A percentile compares a stretch with the other conserved stretches of the same genome.
phyloP scores from a whole-genome alignment of 2,113 vertebrate genomes.

The Megaceryle maxima region DNA sequence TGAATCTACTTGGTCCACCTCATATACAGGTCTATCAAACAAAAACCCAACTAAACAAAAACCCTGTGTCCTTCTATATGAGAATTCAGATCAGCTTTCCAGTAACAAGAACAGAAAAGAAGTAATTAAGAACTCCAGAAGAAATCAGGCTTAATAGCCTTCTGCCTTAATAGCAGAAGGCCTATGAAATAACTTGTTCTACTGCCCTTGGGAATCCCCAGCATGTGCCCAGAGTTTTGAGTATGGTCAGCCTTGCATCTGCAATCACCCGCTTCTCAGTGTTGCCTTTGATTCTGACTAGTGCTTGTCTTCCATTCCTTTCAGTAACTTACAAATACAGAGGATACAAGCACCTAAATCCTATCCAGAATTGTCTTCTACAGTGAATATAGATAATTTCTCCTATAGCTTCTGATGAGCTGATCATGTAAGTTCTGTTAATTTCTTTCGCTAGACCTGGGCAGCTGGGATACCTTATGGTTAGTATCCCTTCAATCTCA shows the following conservation, averaged over 20 bases:
- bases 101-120: neutral
- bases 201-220: neutral
- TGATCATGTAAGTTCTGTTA: neutral
- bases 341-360: neutral
- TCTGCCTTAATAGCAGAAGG: neutral
- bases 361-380: neutral
- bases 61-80: accelerated
- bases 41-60: neutral
- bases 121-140: neutral
- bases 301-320: neutral
- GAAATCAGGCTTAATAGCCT: accelerated
- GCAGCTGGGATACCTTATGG: neutral
- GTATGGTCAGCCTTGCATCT: neutral
- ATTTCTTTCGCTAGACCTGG: neutral
- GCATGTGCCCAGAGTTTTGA: neutral
- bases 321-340: neutral
- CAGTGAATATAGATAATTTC: neutral
- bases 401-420: neutral
- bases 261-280: neutral
- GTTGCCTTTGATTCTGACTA: neutral
- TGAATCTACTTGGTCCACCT: neutral
- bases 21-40: neutral
- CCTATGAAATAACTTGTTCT: neutral
- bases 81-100: neutral
- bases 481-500: neutral